Conservation (phyloP, 2,113 vertebrate genomes). For the Sardina pilchardus region DNA sequence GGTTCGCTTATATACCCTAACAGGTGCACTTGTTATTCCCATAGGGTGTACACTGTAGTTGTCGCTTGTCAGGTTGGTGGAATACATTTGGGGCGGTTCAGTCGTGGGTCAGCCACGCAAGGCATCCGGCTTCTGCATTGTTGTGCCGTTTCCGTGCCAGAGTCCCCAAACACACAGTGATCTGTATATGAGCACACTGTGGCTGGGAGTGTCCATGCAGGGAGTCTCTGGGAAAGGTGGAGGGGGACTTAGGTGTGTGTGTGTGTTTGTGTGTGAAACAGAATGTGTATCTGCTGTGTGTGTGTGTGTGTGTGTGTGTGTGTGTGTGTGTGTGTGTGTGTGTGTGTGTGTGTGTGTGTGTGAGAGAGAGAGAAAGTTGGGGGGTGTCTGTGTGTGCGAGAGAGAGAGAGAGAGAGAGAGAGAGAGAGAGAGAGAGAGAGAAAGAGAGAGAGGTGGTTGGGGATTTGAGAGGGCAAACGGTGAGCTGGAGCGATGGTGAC, state of each 20-base stretch:
- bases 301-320: neutral
- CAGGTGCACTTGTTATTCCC: conserved; percentile 11
- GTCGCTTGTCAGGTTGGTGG: neutral
- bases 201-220: too few relatives aligned
- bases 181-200: too few relatives aligned
- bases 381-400: too few relatives aligned
- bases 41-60: neutral
- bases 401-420: neutral
- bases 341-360: too few relatives aligned
- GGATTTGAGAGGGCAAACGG: neutral
- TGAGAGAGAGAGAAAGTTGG: too few relatives aligned
- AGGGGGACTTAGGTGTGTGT: too few relatives aligned
- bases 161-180: too few relatives aligned
- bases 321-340: neutral
- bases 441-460: conserved; percentile 24
- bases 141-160: too few relatives aligned
- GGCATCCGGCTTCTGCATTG: too few relatives aligned
- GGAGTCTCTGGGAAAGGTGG: too few relatives aligned
- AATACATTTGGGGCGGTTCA: neutral
- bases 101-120: neutral
- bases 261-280: too few relatives aligned
- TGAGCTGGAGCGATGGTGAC: conserved; percentile 49
- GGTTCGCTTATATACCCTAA: neutral
- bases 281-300: too few relatives aligned
- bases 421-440: neutral